Conservation (phyloP, 2,113 vertebrate species). For the Coregonus clupeaformis region DNA sequence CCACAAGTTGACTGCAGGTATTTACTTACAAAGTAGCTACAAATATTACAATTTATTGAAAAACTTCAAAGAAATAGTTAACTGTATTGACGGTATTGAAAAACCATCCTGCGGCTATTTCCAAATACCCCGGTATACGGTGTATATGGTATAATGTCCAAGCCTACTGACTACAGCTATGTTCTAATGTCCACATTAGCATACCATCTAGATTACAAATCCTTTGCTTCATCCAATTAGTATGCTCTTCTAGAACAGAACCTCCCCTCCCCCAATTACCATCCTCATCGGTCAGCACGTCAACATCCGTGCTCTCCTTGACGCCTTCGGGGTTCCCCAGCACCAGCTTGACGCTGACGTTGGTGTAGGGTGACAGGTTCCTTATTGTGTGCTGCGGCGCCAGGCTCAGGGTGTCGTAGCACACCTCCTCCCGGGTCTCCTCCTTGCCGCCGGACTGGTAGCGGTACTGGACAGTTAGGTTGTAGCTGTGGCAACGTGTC, state of each 20-base stretch:
- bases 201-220: not conserved
- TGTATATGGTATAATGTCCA: too few relatives aligned
- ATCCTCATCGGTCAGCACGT: constrained; percentile 92
- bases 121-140: too few relatives aligned
- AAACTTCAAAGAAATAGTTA: too few relatives aligned
- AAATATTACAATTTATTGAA: too few relatives aligned
- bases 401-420: constrained; percentile 80
- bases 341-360: constrained; percentile 88
- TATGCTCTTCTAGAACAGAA: too few relatives aligned
- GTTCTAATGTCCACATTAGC: too few relatives aligned
- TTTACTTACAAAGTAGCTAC: too few relatives aligned
- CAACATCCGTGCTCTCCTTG: constrained; percentile 88
- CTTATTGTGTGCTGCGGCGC: constrained; percentile 85
- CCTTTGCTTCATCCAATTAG: too few relatives aligned
- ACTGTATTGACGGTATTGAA: too few relatives aligned
- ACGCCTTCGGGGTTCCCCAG: constrained; percentile 89
- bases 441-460: constrained; percentile 81
- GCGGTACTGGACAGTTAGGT: constrained; percentile 89
- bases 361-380: constrained; percentile 89
- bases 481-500: constrained; percentile 93
- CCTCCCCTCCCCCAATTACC: constrained; percentile 65
- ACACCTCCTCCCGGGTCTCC: constrained; percentile 86
- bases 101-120: too few relatives aligned
- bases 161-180: too few relatives aligned
- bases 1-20: too few relatives aligned